Evolutionary conservation across 2,888 invertebrate species (phyloP), one percentile per base, ranked within the genome.

Genomic region (Protonemura montana): DNA sequence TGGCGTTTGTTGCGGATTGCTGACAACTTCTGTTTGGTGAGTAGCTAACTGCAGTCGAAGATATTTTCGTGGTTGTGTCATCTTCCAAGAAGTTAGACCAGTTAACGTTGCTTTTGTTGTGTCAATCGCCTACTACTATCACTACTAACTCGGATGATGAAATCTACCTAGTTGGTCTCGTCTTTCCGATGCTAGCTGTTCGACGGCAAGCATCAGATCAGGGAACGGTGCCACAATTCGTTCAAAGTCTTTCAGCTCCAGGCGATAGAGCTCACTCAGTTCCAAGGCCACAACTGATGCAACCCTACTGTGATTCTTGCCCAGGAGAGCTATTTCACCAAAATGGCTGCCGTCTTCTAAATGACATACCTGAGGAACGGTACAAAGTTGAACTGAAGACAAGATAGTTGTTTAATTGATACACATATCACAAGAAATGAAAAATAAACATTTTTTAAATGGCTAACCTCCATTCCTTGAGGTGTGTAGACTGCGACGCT

Each of bases 311-410:
- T 92, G 92, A 89, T 93, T 93, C 85, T 92, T 92, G 89, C 93
- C 91, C 29, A 95, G 89, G 42, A 95, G 90, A 0, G 94, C 93
- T 78, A 94, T 92, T 89, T 94, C 94, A 0, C 95, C 95, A 89
- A 94, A 95, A 89, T 94, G 92, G 0, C 93, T 93, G 5, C 94
- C 94, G 88, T 94, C 94, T 87, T 93, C 93, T 82, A 94, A 89
- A 27, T 85, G 85, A 28, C 82, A 41, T n/a, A 86, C 59, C 86
- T 86, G 86, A n/a, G n/a, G 80, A 80, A 28, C 7, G 80, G 27
- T 7, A 26, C 5, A 77, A 77, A 77, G 25, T 25, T 77, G 77
- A 77, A 77, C 25, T 26, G 26, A 77, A 6, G 26, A n/a, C 5
- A 77, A 77, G 26, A 77, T 77, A 77, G 25, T 35, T 6, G 35